phyloP scores from a whole-genome alignment of 2,888 invertebrate genomes.

The Chrysina gloriosa region DNA sequence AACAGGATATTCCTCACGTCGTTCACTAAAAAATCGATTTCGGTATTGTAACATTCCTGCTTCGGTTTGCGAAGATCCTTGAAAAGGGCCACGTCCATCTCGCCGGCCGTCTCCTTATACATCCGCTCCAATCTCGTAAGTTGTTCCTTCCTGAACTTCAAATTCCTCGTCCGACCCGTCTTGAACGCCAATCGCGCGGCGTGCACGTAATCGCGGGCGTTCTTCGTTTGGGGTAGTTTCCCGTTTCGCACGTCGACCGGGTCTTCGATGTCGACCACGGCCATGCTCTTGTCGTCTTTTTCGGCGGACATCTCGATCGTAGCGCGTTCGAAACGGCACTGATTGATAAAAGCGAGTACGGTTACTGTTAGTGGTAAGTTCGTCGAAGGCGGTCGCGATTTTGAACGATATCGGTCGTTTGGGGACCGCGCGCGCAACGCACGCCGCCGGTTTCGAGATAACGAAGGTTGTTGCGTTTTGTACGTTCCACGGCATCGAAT shows the following conservation, averaged over 20 bases:
- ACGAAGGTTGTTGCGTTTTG: too few species aligned
- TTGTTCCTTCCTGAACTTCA: constrained; percentile 86
- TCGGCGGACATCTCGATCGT: not conserved
- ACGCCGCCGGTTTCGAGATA: too few species aligned
- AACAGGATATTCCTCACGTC: constrained; percentile 36
- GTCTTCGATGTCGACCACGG: constrained; percentile 29
- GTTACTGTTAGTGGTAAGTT: too few species aligned
- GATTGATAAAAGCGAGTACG: too few species aligned
- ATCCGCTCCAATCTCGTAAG: constrained; percentile 79
- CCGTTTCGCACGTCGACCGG: constrained; percentile 13
- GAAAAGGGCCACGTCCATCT: constrained; percentile 67
- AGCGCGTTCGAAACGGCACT: not conserved
- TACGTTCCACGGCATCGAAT: too few species aligned
- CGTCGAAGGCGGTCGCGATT: too few species aligned
- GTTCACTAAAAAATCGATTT: constrained; percentile 82
- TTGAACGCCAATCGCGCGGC: constrained; percentile 80
- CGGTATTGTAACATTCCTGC: constrained; percentile 83
- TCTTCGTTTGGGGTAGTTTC: not conserved
- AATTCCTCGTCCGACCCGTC: constrained; percentile 81
- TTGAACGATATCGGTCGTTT: too few species aligned
- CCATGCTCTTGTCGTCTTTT: not conserved
- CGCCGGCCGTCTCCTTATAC: constrained; percentile 82
- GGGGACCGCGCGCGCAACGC: too few species aligned
- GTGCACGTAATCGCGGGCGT: constrained; percentile 62
- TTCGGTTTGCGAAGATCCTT: constrained; percentile 83